Evolutionary conservation across 2,113 vertebrate species (phyloP).

Genomic region (Papio anubis): DNA sequence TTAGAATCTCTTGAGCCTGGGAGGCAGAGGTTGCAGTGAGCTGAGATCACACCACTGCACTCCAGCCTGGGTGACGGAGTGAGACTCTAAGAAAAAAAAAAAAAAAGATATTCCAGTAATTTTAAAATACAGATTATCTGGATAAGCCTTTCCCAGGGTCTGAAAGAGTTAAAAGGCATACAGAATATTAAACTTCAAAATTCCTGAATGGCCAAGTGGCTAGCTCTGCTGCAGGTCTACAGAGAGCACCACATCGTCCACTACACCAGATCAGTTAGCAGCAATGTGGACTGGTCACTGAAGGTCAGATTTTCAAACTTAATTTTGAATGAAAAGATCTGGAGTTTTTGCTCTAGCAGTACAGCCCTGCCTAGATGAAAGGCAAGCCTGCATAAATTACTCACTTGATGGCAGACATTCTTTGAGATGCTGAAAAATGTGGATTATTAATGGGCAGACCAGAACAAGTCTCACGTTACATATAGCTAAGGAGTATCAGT

Average conservation of each 20-base stretch:
- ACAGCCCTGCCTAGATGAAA: constrained; percentile 51
- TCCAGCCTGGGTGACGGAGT: too few species aligned
- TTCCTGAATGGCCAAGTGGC: not conserved
- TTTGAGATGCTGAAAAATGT: constrained; percentile 53
- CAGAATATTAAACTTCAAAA: not conserved
- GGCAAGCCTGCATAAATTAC: constrained; percentile 64
- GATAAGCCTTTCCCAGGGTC: not conserved
- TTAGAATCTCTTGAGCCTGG: too few species aligned
- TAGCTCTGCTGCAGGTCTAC: not conserved
- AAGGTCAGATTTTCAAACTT: constrained; percentile 44
- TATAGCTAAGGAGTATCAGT: constrained; percentile 56
- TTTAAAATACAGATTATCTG: not conserved
- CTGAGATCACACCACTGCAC: too few species aligned
- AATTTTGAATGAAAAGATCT: constrained; percentile 25
- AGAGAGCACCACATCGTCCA: not conserved
- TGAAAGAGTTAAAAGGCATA: constrained; percentile 10
- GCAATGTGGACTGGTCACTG: constrained; percentile 5
- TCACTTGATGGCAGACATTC: constrained; percentile 65
- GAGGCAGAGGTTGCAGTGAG: too few species aligned
- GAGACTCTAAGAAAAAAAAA: too few species aligned
- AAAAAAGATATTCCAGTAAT: not conserved
- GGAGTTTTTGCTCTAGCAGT: not conserved
- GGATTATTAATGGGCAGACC: constrained; percentile 75
- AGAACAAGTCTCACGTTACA: constrained; percentile 79
- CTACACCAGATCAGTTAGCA: not conserved